These are phyloP conservation scores for Actinemys pallida DNA, from an alignment of 2,113 vertebrate species.

Conservation along the genomic window DNA sequence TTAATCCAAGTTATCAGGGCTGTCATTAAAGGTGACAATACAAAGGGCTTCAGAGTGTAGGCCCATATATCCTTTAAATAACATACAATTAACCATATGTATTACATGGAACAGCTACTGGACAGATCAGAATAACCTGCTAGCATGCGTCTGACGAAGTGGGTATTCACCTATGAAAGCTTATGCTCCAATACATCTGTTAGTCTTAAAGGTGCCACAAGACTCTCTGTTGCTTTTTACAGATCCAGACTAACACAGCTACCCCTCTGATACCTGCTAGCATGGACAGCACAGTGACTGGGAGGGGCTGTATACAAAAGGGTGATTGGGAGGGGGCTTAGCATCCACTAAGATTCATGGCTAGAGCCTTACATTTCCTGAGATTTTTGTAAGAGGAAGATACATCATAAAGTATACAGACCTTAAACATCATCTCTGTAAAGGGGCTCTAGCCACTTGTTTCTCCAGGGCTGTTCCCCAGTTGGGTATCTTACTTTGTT, in stretches of 20 bases:
- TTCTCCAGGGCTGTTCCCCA: not conserved
- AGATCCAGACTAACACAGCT: too few relatives aligned
- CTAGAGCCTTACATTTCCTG: not conserved
- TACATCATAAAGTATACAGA: not conserved
- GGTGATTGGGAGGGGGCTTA: not conserved
- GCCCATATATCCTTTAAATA: not conserved
- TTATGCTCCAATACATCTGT: too few relatives aligned
- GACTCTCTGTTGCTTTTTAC: too few relatives aligned
- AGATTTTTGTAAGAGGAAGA: not conserved
- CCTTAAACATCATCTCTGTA: not conserved
- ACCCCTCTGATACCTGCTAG: not conserved
- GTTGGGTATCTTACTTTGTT: conserved; percentile 20
- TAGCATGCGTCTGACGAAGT: not conserved
- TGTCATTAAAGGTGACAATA: not conserved
- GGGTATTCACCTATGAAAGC: too few relatives aligned
- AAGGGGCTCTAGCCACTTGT: not conserved
- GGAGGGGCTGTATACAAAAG: not conserved
- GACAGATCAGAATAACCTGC: not conserved
- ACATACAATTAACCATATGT: not conserved
- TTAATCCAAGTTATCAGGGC: not conserved
- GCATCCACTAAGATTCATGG: not conserved
- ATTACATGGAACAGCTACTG: conserved; percentile 13
- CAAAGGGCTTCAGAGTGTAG: not conserved
- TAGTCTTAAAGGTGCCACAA: too few relatives aligned
- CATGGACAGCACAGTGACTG: not conserved